Percentiles rank a stretch among this genome's conserved stretches.
These are phyloP conservation scores for Marmota flaviventris DNA, from an alignment of 2,113 vertebrate genomes.

Conservation along the genomic window DNA sequence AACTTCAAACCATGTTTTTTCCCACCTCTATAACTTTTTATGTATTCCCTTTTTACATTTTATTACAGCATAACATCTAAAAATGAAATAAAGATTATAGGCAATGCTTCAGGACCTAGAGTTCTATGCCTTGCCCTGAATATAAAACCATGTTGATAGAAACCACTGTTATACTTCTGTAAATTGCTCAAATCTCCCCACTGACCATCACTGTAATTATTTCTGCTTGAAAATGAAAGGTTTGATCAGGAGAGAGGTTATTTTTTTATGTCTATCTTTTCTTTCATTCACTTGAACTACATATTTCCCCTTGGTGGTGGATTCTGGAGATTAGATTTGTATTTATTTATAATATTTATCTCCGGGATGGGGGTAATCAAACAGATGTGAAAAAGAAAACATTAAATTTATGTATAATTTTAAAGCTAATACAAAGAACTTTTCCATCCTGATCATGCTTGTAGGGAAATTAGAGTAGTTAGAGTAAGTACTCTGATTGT, in stretches of 20 bases:
- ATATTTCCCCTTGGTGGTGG: slow-evolving; percentile 78
- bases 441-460: neutral
- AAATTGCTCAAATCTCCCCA: slow-evolving; percentile 87
- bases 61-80: slow-evolving; percentile 90
- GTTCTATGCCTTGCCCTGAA: slow-evolving; percentile 86
- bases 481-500: neutral
- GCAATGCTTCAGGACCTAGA: slow-evolving; percentile 88
- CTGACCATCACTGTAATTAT: slow-evolving; percentile 89
- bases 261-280: slow-evolving; percentile 83
- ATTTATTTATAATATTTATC: slow-evolving; percentile 86
- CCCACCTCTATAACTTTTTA: slow-evolving; percentile 90
- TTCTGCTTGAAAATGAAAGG: slow-evolving; percentile 88
- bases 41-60: slow-evolving; percentile 91
- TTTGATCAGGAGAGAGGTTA: slow-evolving; percentile 82
- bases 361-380: slow-evolving; percentile 77
- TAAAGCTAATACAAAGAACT: slow-evolving; percentile 17
- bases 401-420: neutral
- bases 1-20: slow-evolving; percentile 90
- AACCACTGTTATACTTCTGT: slow-evolving; percentile 80
- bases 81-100: slow-evolving; percentile 92
- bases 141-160: slow-evolving; percentile 88
- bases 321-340: slow-evolving; percentile 87
- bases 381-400: slow-evolving; percentile 52
- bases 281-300: slow-evolving; percentile 71
- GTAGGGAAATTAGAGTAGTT: slow-evolving; percentile 28